Evolutionary conservation across 2,888 invertebrate species (phyloP).

Genomic region (Clivina fossor): DNA sequence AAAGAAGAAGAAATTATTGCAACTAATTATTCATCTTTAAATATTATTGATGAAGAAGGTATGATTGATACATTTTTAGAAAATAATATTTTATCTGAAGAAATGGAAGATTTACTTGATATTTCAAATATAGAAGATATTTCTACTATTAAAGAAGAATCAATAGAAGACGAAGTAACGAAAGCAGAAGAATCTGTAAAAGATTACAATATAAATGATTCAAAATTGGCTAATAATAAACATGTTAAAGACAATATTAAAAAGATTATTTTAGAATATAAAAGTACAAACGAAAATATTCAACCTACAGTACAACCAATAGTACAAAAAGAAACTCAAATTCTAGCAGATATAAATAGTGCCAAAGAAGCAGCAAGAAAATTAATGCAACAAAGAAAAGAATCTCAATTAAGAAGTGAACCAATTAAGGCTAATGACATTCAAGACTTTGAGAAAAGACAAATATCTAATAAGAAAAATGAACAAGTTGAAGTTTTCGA

Average conservation of each 20-base stretch:
- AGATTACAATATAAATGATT: neutral
- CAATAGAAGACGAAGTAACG: neutral
- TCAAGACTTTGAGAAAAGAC: neutral
- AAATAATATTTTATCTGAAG: neutral
- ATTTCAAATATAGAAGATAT: slow-evolving; percentile 21
- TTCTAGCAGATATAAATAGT: slow-evolving; percentile 31
- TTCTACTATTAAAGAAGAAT: slow-evolving; percentile 17
- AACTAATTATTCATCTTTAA: neutral
- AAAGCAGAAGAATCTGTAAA: slow-evolving; percentile 37
- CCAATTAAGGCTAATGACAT: slow-evolving; percentile 3
- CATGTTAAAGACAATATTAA: slow-evolving; percentile 38
- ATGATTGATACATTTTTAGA: too few species aligned
- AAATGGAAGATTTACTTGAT: slow-evolving; percentile 11
- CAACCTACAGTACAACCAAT: slow-evolving; percentile 30
- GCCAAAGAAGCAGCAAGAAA: slow-evolving; percentile 47
- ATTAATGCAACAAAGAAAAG: slow-evolving; percentile 43
- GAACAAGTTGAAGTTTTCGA: slow-evolving; percentile 36
- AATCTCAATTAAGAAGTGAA: slow-evolving; percentile 12
- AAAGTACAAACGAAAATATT: slow-evolving; percentile 22
- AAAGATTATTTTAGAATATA: slow-evolving; percentile 35
- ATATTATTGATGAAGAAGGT: neutral
- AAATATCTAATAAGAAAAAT: slow-evolving; percentile 21
- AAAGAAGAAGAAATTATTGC: slow-evolving; percentile 4
- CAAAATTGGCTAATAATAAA: slow-evolving; percentile 17
- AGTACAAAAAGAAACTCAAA: slow-evolving; percentile 36